Evolutionary conservation across 1,140 invertebrate species (phyloP), one percentile per base, ranked within the genome.

Genomic region (Pomacea maculata): DNA sequence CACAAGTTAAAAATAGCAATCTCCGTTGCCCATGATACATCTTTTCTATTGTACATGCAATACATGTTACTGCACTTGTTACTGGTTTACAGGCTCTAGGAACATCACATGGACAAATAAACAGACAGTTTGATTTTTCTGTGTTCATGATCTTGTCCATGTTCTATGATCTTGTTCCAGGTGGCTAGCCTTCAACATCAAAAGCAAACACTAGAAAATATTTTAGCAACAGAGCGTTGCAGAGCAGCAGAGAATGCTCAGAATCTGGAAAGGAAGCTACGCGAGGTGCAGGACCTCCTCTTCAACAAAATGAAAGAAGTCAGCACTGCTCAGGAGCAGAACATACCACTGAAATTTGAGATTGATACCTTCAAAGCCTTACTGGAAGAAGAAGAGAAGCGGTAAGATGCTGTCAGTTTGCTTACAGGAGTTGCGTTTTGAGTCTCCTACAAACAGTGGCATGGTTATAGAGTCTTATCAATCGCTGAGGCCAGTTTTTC

Each of bases 341-440:
- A 85, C 52, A 70, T 88, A 11, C 87, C 87, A 54, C 83, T 90
- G 11, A 88, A 88, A 73, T 80, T 86, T 19, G 89, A 90, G 80
- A 88, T 90, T 67, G 87, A 89, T 64, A 76, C 85, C 25, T 68
- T 88, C 17, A 86, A 86, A 72, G 82, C 80, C 54, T 68, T 89
- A 34, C 71, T 90, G 65, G 86, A 89, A 67, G 87, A 89, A 55
- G 89, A 90, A 78, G 88, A 90, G 79, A 84, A 78, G 67, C 87
- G 86, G 88, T 89, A 72, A n/a, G 68, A 45, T 80, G 8, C 29
- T 2, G 63, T 45, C 10, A 54, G 29, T 19, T 63, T 73, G 55
- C 25, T 29, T 21, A 45, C 11, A 70, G 11, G 34, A 12, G 34
- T 12, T 29, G 21, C 12, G 9, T 14, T 14, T 29, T 29, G 11